Evolutionary conservation across 2,113 vertebrate genomes (phyloP), one percentile per base, ranked within the genome.

Genomic region (Semicossyphus pulcher): DNA sequence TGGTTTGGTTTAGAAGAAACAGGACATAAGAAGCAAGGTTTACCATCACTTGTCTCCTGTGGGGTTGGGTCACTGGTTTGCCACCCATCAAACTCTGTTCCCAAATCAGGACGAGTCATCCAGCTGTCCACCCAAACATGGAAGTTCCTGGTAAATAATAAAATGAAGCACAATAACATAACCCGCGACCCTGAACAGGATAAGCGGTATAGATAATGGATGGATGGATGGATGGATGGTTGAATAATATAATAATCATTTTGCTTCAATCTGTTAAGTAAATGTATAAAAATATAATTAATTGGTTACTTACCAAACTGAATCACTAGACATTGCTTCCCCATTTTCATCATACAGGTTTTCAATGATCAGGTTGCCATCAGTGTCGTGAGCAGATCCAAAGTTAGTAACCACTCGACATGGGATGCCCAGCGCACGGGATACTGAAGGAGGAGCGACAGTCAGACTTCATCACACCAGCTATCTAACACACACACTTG

Each of bases 101-200:
- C 68, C 47, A 98, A 90, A 83, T 98, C 97, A 0, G 95, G 95
- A 29, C 97, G 96, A 6, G 88, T 81, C 96, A 98, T 98, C 97
- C 97, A 98, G 0, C 93, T 94, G 52, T 99, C 97, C 45, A 96
- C 92, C 97, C 97, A 98, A 75, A 96, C 96, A 72, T 99, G 97
- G 84, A 94, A 99, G 85, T 98, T 98, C 97, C 97, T 99, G 67
- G 15, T 32, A 15, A 60, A 5, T 5, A 21, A 7, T 16, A 42
- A 14, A 16, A 61, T 11, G 18, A 15, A 34, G 14, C 11, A 37
- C 0, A 42, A 21, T 20, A 29, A 15, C 10, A 16, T 47, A 3
- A 18, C 2, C 25, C n/a, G n/a, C n/a, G n/a, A n/a, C n/a, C n/a
- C n/a, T n/a, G n/a, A n/a, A n/a, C n/a, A n/a, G n/a, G n/a, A n/a